Percentiles rank a stretch among this genome's conserved stretches.
phyloP scores from a whole-genome alignment of 2,888 invertebrate species.

The Trichacis sp. region DNA sequence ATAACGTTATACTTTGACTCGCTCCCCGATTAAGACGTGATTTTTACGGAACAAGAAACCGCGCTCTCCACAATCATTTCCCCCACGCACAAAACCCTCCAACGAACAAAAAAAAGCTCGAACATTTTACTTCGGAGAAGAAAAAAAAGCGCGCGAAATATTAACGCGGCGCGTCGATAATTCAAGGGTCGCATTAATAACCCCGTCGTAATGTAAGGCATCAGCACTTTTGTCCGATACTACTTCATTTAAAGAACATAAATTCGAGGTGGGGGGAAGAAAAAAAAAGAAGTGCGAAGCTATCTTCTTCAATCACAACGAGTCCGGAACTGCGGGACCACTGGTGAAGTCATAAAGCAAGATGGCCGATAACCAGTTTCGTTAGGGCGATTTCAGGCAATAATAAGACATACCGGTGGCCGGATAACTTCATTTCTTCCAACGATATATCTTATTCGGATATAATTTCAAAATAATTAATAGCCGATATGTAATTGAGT shows the following conservation, averaged over 20 bases:
- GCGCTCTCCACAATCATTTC: too few relatives aligned
- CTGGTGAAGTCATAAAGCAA: conserved; percentile 43
- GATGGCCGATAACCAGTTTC: conserved; percentile 46
- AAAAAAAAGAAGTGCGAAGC: conserved; percentile 28
- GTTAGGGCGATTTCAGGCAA: conserved; percentile 44
- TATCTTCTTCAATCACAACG: conserved; percentile 34
- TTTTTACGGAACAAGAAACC: too few relatives aligned
- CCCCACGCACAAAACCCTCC: too few relatives aligned
- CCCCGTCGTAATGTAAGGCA: conserved; percentile 11
- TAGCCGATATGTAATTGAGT: conserved; percentile 51
- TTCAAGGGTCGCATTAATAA: conserved; percentile 14
- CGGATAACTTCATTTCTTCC: conserved; percentile 44
- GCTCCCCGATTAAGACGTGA: not conserved
- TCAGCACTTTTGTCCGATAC: conserved; percentile 13
- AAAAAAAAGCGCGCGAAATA: not conserved
- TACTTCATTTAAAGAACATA: conserved; percentile 17
- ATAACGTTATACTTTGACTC: conserved; percentile 1
- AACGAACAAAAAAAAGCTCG: too few relatives aligned
- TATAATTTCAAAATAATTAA: conserved; percentile 54
- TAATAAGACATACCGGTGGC: conserved; percentile 44
- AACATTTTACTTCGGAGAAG: too few relatives aligned
- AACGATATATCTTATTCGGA: conserved; percentile 40
- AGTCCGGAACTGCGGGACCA: conserved; percentile 30
- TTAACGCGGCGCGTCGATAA: not conserved
- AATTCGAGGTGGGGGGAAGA: conserved; percentile 12